Evolutionary conservation across 2,113 vertebrate species (phyloP).

Genomic region (Antidorcas marsupialis): DNA sequence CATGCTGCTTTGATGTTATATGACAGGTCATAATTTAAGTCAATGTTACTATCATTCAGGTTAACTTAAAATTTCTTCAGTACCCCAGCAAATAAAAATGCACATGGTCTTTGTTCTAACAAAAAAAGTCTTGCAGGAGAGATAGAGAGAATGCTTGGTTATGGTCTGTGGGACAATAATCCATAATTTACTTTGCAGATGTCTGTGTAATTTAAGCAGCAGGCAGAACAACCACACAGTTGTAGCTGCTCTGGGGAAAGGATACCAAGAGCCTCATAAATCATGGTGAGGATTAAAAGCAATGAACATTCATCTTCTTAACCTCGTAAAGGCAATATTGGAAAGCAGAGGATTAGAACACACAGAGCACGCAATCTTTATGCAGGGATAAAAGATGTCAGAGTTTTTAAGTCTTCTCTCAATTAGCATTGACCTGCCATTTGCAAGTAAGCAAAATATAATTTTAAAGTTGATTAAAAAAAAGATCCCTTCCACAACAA

Average conservation of each 20-base stretch:
- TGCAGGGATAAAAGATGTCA: slow-evolving; percentile 76
- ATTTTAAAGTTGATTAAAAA: slow-evolving; percentile 40
- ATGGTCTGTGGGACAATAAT: slow-evolving; percentile 70
- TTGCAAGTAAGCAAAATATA: neutral
- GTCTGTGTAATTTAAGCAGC: slow-evolving; percentile 80
- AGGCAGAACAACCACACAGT: slow-evolving; percentile 68
- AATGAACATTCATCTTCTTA: slow-evolving; percentile 91
- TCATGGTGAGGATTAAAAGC: slow-evolving; percentile 88
- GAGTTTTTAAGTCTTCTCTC: slow-evolving; percentile 66
- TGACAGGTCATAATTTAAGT: slow-evolving; percentile 21
- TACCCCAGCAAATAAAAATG: slow-evolving; percentile 13
- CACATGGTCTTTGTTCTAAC: slow-evolving; percentile 44
- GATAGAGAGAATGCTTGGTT: slow-evolving; percentile 59
- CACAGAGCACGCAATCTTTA: slow-evolving; percentile 78
- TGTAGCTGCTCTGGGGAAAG: slow-evolving; percentile 76
- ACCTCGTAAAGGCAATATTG: slow-evolving; percentile 76
- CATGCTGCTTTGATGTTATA: neutral
- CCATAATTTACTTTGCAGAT: slow-evolving; percentile 81
- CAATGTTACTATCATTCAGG: neutral
- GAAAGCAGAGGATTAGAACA: slow-evolving; percentile 85
- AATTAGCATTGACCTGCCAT: slow-evolving; percentile 47
- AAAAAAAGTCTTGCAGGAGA: slow-evolving; percentile 26
- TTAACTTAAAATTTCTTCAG: slow-evolving; percentile 39
- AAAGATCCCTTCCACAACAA: neutral
- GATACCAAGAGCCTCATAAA: slow-evolving; percentile 82